Conservation (phyloP, 2,113 vertebrate genomes). For the Prionailurus bengalensis region DNA sequence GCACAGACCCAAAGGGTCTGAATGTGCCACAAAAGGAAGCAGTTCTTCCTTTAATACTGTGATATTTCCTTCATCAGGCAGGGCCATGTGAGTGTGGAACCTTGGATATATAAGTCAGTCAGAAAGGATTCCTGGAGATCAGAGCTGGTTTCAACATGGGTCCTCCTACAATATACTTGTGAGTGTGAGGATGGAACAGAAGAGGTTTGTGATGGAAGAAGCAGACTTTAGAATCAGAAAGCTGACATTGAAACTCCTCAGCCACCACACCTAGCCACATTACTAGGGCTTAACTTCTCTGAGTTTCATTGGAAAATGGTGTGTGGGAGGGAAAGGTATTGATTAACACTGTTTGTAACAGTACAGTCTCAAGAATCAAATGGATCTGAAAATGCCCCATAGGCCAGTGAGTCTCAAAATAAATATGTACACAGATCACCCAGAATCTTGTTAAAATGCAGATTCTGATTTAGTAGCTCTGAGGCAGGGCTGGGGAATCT, state of each 20-base stretch:
- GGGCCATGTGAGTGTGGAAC: rapidly evolving
- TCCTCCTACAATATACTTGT: background rate
- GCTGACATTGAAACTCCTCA: background rate
- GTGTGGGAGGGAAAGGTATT: background rate
- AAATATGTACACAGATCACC: background rate
- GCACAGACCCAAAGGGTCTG: background rate
- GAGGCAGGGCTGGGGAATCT: background rate
- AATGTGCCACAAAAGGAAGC: background rate
- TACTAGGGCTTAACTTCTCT: background rate
- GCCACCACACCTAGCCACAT: background rate
- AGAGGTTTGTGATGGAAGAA: background rate
- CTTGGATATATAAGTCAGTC: background rate
- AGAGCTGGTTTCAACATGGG: background rate
- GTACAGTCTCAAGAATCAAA: background rate
- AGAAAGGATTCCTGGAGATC: background rate
- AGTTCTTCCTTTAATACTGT: background rate
- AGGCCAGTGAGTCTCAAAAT: background rate
- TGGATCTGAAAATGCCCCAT: background rate
- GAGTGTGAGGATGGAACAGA: background rate
- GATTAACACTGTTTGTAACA: background rate
- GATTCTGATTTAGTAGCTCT: background rate
- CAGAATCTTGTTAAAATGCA: background rate
- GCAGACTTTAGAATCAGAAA: background rate
- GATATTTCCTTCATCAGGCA: background rate
- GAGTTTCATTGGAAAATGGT: background rate